Evolutionary conservation across 2,113 vertebrate genomes (phyloP).

Genomic region (Callospermophilus lateralis): DNA sequence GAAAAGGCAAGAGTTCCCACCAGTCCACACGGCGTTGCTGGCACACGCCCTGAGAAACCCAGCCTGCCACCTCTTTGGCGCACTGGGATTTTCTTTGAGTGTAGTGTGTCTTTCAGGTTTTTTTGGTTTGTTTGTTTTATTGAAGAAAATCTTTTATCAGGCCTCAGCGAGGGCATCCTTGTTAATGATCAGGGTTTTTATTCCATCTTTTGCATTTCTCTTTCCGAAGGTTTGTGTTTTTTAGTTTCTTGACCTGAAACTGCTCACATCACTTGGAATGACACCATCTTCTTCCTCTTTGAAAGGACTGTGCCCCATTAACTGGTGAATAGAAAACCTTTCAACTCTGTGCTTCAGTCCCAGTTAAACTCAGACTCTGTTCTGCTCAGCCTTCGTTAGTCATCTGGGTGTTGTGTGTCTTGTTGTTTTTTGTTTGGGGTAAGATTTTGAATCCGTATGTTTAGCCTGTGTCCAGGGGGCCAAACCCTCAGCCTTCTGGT

Average conservation of each 20-base stretch:
- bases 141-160: slow-evolving; percentile 55
- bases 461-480: slow-evolving; percentile 61
- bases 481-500: slow-evolving; percentile 74
- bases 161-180: slow-evolving; percentile 61
- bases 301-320: slow-evolving; percentile 70
- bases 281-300: slow-evolving; percentile 68
- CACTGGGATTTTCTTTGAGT: slow-evolving; percentile 68
- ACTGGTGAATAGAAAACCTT: slow-evolving; percentile 61
- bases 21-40: not conserved
- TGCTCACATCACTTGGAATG: slow-evolving; percentile 76
- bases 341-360: slow-evolving; percentile 62
- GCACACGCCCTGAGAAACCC: slow-evolving; percentile 50
- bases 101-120: not conserved
- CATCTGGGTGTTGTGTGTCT: slow-evolving; percentile 45
- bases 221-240: slow-evolving; percentile 72
- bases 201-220: slow-evolving; percentile 82
- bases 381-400: slow-evolving; percentile 46
- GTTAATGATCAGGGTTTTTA: slow-evolving; percentile 80
- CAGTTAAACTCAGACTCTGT: slow-evolving; percentile 59
- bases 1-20: slow-evolving; percentile 68
- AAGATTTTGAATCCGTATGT: not conserved
- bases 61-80: slow-evolving; percentile 59
- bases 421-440: slow-evolving; percentile 35
- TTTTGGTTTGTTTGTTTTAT: slow-evolving; percentile 59
- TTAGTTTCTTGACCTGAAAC: slow-evolving; percentile 80